These are phyloP conservation scores for Sicus ferrugineus DNA, from an alignment of 2,888 invertebrate species.

Conservation along the genomic window DNA sequence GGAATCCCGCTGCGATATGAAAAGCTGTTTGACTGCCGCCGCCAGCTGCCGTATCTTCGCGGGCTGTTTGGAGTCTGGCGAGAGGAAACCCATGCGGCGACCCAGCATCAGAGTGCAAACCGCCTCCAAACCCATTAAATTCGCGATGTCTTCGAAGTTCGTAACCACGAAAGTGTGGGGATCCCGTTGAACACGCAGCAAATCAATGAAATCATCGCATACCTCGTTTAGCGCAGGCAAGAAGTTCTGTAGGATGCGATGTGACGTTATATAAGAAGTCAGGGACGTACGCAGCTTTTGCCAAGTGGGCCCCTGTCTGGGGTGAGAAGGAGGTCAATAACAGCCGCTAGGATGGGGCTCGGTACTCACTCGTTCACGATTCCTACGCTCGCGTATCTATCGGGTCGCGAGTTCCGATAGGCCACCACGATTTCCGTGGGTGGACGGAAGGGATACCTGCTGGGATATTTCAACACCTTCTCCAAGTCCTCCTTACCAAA, in stretches of 20 bases:
- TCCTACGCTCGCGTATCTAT: constrained; percentile 82
- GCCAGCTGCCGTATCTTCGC: constrained; percentile 72
- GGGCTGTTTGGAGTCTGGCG: constrained; percentile 65
- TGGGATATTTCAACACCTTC: constrained; percentile 75
- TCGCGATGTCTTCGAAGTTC: constrained; percentile 77
- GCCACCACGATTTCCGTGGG: constrained; percentile 82
- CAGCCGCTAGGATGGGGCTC: neutral
- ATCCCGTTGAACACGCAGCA: constrained; percentile 70
- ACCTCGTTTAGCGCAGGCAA: constrained; percentile 78
- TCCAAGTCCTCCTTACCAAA: constrained; percentile 78
- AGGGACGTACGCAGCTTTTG: constrained; percentile 75
- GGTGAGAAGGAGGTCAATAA: constrained; percentile 28
- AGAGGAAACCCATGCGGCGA: constrained; percentile 77
- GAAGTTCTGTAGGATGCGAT: constrained; percentile 77
- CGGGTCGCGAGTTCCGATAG: constrained; percentile 77
- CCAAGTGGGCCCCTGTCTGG: constrained; percentile 82
- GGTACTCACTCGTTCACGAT: constrained; percentile 80
- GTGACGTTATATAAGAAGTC: constrained; percentile 79
- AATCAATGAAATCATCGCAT: constrained; percentile 78
- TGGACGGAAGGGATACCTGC: constrained; percentile 81
- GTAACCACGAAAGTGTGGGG: constrained; percentile 67
- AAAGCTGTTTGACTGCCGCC: constrained; percentile 79
- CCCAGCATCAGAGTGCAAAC: constrained; percentile 83
- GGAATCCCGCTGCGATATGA: constrained; percentile 80
- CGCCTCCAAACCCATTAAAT: constrained; percentile 82